Base-by-base conservation (phyloP, 1,140 invertebrate species). In the Coelopa frigida region DNA sequence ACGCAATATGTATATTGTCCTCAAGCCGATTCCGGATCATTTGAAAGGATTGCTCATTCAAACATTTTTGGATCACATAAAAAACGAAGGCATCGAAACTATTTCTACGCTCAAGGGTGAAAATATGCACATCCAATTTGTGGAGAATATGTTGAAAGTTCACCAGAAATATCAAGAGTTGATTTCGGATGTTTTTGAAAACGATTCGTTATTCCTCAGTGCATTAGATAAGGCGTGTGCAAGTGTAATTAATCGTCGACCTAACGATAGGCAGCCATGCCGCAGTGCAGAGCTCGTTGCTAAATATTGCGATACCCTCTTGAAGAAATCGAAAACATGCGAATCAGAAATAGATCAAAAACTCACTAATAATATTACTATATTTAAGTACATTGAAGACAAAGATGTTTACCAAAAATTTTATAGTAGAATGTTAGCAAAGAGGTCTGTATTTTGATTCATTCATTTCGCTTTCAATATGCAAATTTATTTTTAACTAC, bases 311-410 rank as follows among this genome's bases (percentile, higher is more conserved):
- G 94, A 99, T 78, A 83, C 82, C n/a, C 70, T 99, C 41, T 73
- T 99, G 44, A 91, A 94, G 63, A 95, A 95, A 69, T 92, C 88
- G 17, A 84, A 87, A 10, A 93, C 89, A 71, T 85, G 86, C 32
- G 79, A 87, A 20, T 82, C 81, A 5, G 93, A 96, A 61, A 73
- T 76, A 26, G 93, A 96, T 70, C 64, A 71, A 49, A 67, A 70
- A 54, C 52, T 70, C 8, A 66, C 64, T 24, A 70, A 67, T 42
- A 70, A 62, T 41, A 98, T 99, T 53, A 93, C 85, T 11, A 91
- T 99, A 39, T 99, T 99, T 72, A 97, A 97, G 64, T 99, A 98
- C 64, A 89, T 98, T n/a, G 94, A 98, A 70, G 96, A 99, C 68
- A 98, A 99, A 72, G 94, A 98, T 73, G 82, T 98, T 7, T 98